Conservation (phyloP, 2,113 vertebrate genomes). For the human (Homo sapiens) region DNA sequence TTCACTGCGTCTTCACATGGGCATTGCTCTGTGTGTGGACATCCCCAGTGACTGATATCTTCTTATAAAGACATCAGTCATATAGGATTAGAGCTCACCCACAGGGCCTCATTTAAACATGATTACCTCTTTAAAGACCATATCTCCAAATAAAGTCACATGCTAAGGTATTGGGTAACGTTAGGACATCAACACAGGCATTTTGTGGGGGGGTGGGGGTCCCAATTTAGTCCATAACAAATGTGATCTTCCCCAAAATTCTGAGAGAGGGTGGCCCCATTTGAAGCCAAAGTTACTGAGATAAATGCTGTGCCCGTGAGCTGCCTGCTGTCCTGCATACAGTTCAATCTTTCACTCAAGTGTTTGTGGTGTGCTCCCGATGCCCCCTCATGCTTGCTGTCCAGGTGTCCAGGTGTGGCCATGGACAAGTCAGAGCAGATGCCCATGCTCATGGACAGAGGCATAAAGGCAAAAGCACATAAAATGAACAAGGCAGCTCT, state of each 20-base stretch:
- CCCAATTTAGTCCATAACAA: background rate
- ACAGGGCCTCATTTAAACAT: background rate
- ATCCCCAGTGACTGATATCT: background rate
- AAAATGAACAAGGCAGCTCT: background rate
- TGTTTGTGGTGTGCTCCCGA: background rate
- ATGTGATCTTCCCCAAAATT: background rate
- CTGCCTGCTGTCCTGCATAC: rapidly evolving
- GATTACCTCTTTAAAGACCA: background rate
- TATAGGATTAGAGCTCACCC: background rate
- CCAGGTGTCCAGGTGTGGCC: too few species aligned
- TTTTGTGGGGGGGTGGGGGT: background rate
- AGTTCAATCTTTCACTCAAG: background rate
- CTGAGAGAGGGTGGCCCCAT: background rate
- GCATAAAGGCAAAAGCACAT: background rate
- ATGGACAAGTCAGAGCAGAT: background rate
- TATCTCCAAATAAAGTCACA: background rate
- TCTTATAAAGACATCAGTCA: background rate
- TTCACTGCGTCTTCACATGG: background rate
- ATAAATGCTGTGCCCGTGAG: background rate
- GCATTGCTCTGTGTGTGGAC: background rate
- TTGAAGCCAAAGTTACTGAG: background rate
- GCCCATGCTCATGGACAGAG: too few species aligned
- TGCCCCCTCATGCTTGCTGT: too few species aligned
- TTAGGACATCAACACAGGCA: background rate
- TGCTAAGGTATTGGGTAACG: too few species aligned